Evolutionary conservation across 2,113 vertebrate species (phyloP), one percentile per base, ranked within the genome.

Genomic region (Alethe diademata): DNA sequence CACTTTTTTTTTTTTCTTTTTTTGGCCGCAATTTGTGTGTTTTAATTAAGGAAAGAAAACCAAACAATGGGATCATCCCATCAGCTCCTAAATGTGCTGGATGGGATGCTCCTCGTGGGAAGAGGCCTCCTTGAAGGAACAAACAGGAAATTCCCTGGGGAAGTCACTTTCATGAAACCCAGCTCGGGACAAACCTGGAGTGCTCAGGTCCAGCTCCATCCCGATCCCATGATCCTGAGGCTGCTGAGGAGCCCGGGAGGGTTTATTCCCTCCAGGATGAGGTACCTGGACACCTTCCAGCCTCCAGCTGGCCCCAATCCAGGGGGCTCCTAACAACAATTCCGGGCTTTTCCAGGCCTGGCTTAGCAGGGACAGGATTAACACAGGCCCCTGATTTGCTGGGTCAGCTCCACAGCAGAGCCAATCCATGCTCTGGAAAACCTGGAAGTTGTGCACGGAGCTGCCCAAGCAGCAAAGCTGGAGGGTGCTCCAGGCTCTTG

Each of bases 141-240:
- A 67, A 60, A n/a, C 56, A 53, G 69, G 60, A 62, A 23, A 78
- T 0, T 8, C 56, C 58, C n/a, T 7, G 22, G 61, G 67, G 69
- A 92, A 38, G 35, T 3, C 66, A 3, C 2, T 56, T 75, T 78
- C 78, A 56, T 56, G 43, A 33, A 78, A 38, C 3, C 5, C 51
- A 57, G 31, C 42, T 38, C 4, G 0, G 11, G 26, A 31, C 64
- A 51, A 18, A 26, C 48, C 38, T 2, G 7, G 40, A 14, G 28
- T 33, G 36, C 19, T 73, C 65, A 54, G 50, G 16, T 45, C 56
- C 51, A 29, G 45, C 58, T 78, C 50, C 25, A 19, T 23, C 62
- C 62, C 2, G 0, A 43, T 43, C 35, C 36, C 13, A 2, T 0
- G 6, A 53, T 60, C 36, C 64, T 0, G 4, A 85, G 42, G 14